Evolutionary conservation across 2,797 vertebrate genomes (phyloP).

Genomic region (Stomatorhinus walkeri): DNA sequence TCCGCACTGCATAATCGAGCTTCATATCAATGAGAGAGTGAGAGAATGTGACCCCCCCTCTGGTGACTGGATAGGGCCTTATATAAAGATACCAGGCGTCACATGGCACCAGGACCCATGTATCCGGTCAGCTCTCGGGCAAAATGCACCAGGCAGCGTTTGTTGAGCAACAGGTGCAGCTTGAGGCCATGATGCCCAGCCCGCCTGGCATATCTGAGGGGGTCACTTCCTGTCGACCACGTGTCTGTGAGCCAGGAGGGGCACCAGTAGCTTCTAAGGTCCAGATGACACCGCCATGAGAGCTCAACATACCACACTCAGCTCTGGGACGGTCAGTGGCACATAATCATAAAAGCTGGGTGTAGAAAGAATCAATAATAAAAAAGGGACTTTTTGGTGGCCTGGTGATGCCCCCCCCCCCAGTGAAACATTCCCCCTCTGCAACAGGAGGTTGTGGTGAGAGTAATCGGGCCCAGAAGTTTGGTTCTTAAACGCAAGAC

Average conservation of each 20-base stretch:
- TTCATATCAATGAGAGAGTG: background rate
- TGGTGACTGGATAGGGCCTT: background rate
- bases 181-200: no score
- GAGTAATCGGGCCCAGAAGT: conserved; percentile 11
- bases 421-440: conserved; percentile 22
- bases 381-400: background rate
- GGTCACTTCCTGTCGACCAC: background rate
- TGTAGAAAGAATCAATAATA: background rate
- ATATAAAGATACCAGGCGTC: background rate
- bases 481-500: background rate
- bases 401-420: background rate
- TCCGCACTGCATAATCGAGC: background rate
- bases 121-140: no score
- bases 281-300: background rate
- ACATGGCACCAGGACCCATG: background rate
- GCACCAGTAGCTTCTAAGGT: background rate
- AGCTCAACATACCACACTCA: background rate
- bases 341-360: background rate
- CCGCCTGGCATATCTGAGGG: background rate
- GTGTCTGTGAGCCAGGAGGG: background rate
- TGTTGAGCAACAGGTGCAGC: no score
- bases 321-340: background rate
- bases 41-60: background rate
- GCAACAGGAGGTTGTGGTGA: conserved; percentile 17
- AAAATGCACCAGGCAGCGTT: background rate